Percentiles rank a stretch among this genome's conserved stretches.
Evolutionary conservation across 2,113 vertebrate species (phyloP).

Genomic region (Tachysurus vachellii): DNA sequence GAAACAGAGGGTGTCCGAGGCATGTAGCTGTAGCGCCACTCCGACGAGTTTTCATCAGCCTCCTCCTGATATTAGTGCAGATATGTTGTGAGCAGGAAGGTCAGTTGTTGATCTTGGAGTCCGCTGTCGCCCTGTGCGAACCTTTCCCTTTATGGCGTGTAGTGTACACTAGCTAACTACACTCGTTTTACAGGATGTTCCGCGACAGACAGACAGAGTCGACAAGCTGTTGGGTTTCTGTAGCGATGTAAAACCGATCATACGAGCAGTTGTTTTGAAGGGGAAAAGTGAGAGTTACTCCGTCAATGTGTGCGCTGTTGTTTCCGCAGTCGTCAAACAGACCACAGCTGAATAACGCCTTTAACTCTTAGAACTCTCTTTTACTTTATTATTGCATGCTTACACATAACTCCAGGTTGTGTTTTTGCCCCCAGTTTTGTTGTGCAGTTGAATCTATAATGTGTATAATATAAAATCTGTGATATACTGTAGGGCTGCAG

Average conservation of each 20-base stretch:
- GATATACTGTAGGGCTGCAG: conserved; percentile 14
- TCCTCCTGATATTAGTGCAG: conserved; percentile 52
- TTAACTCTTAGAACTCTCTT: background rate
- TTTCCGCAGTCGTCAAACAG: background rate
- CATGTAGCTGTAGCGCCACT: conserved; percentile 25
- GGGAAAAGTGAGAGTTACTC: background rate
- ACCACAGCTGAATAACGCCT: background rate
- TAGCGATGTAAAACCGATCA: background rate
- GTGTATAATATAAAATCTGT: background rate
- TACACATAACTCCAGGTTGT: background rate
- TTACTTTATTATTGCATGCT: background rate
- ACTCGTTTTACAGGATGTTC: background rate
- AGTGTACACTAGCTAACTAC: background rate
- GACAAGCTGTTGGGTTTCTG: background rate
- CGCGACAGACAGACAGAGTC: background rate
- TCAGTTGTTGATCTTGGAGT: conserved; percentile 81
- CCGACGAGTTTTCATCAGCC: conserved; percentile 46
- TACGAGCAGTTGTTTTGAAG: background rate
- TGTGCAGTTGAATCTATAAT: background rate
- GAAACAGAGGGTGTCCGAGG: conserved; percentile 34
- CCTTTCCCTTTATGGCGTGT: conserved; percentile 75
- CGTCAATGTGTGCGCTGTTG: background rate
- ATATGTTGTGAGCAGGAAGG: conserved; percentile 72
- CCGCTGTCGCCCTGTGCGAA: conserved; percentile 64
- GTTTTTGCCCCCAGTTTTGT: conserved; percentile 1